Evolutionary conservation across 1,140 invertebrate species (phyloP).

Genomic region (Mactra quadrangularis): DNA sequence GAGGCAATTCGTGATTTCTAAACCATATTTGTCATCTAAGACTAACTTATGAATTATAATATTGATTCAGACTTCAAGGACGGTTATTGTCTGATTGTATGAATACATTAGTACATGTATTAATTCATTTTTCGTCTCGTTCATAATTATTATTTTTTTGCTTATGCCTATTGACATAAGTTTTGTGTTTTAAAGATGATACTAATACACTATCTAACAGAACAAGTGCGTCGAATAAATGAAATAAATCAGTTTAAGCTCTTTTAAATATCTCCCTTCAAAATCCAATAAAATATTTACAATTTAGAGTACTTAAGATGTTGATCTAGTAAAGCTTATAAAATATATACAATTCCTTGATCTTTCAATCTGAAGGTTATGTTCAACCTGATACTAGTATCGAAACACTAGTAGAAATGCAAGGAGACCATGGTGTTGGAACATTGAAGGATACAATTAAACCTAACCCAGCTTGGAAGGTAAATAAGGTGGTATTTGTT

Average conservation of each 20-base stretch:
- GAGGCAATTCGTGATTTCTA: too few species aligned
- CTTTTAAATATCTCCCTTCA: not conserved
- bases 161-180: too few species aligned
- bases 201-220: not conserved
- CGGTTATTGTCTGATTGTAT: too few species aligned
- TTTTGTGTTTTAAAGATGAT: too few species aligned
- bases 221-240: not conserved
- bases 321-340: not conserved
- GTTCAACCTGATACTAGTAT: not conserved
- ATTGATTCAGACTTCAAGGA: too few species aligned
- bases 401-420: slow-evolving; percentile 4
- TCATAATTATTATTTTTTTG: too few species aligned
- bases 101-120: too few species aligned
- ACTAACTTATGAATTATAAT: too few species aligned
- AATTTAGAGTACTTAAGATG: not conserved
- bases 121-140: too few species aligned
- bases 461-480: not conserved
- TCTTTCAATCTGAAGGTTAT: slow-evolving; percentile 9
- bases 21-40: too few species aligned
- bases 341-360: not conserved
- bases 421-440: slow-evolving; percentile 14
- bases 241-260: not conserved
- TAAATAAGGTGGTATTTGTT: slow-evolving; percentile 34
- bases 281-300: not conserved
- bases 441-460: not conserved